Base-by-base conservation (phyloP, 2,113 vertebrate genomes). In the Numida meleagris region DNA sequence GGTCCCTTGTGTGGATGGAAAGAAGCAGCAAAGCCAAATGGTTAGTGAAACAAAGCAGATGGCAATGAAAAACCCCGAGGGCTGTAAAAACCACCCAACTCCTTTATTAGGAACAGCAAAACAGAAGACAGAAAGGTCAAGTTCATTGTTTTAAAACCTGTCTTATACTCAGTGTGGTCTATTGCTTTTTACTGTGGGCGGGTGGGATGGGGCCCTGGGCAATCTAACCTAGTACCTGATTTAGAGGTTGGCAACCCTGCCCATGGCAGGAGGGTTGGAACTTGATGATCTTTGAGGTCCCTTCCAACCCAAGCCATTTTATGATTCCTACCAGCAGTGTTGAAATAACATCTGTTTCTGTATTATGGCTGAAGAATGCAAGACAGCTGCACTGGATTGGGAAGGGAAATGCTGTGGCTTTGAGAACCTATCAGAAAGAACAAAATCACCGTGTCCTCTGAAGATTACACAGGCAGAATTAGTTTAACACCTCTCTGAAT, bases 181-280 rank as follows among this genome's bases (percentile, higher is more conserved):
- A 27, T 0, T 0, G 0, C 5, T 73, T 80, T 85, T 61, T 0
- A 51, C 14, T 2, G 20, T 68, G 25, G 29, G 27, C 27, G 31
- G 51, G 27, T 17, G 27, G 27, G 27, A 53, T 29, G 25, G 51
- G 51, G 27, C 51, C 25, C 15, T 31, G 9, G 51, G 27, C 51
- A 53, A 53, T 17, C 27, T 53, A 27, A 53, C 17, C 15, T 31
- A 29, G 9, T 17, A 53, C 15, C 29, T 53, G 51, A 53, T 53
- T 53, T 53, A 53, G 51, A 53, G 51, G 27, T 31, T 53, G 27
- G 27, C 51, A 53, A 53, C 51, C 51, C 51, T 53, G 9, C 27
- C 51, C 7, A 2, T 27, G 15, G 51, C 51, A 29, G 9, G 15
- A 27, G 8, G 9, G 51, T 53, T 29, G 51, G 51, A 53, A 16